phyloP scores from a whole-genome alignment of 1,140 invertebrate species.

The Sycophila sp. region DNA sequence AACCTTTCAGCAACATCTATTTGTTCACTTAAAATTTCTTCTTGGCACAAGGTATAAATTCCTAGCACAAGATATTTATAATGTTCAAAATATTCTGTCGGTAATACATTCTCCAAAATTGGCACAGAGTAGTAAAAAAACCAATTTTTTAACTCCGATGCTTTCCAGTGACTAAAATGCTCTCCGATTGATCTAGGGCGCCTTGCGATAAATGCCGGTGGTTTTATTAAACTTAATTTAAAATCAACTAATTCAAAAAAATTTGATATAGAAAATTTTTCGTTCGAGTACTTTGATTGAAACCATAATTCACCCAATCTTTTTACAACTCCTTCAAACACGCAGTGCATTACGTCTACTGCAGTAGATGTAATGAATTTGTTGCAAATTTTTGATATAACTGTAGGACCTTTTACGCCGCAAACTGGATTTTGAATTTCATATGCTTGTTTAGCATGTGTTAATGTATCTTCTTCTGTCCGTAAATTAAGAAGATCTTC shows the following conservation, averaged over 20 bases:
- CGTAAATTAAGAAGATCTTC: background rate
- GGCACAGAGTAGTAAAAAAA: constrained; percentile 31
- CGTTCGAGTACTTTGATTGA: background rate
- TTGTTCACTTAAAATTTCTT: constrained; percentile 34
- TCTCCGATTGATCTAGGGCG: constrained; percentile 37
- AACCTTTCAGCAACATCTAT: constrained; percentile 15
- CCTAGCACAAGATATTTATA: constrained; percentile 9
- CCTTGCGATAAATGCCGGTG: constrained; percentile 35
- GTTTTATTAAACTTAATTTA: constrained; percentile 7
- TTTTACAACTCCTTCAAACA: background rate
- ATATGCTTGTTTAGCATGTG: background rate
- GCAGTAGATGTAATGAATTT: no score
- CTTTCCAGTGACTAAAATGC: constrained; percentile 35
- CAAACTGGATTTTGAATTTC: background rate
- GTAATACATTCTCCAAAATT: constrained; percentile 30
- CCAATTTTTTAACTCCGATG: constrained; percentile 35
- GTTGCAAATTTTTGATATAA: constrained; percentile 18
- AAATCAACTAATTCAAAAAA: constrained; percentile 12
- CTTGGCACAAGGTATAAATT: constrained; percentile 32
- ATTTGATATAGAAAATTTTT: constrained; percentile 15
- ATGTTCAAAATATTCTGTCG: constrained; percentile 37
- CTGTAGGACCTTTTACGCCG: constrained; percentile 7
- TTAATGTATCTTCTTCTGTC: background rate
- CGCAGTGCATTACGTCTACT: no score
- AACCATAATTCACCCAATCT: background rate